Conservation (phyloP, 2,797 vertebrate species). For the Peromyscus nudipes region DNA sequence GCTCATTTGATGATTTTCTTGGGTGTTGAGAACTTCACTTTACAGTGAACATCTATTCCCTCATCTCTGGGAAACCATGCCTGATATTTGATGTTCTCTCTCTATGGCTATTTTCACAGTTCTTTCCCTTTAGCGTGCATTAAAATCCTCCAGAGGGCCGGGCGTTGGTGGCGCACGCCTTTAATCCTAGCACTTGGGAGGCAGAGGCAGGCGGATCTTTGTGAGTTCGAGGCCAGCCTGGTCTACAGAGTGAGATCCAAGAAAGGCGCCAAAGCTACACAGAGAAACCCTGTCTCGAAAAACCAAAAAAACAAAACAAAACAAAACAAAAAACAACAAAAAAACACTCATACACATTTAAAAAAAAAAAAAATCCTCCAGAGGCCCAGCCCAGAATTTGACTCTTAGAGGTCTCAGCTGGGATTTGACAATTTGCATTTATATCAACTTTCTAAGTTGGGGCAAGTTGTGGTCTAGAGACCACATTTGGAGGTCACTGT, state of each 20-base stretch:
- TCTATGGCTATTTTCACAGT: neutral
- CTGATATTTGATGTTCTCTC: neutral
- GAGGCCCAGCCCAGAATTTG: neutral
- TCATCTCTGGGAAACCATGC: neutral
- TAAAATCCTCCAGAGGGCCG: neutral
- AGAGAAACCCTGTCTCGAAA: too few relatives aligned
- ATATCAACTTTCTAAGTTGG: neutral
- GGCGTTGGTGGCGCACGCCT: too few relatives aligned
- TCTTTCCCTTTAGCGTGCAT: neutral
- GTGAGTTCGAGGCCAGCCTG: too few relatives aligned
- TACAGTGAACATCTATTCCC: neutral
- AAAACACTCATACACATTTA: too few relatives aligned
- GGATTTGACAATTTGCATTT: neutral
- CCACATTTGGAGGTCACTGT: neutral
- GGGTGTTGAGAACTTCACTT: neutral
- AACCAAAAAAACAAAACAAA: too few relatives aligned
- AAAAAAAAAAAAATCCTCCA: neutral
- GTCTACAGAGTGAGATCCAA: too few relatives aligned
- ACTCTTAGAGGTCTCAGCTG: neutral
- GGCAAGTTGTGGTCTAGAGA: neutral
- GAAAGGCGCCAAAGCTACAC: too few relatives aligned
- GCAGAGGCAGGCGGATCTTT: too few relatives aligned
- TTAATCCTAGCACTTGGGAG: too few relatives aligned
- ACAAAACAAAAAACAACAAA: too few relatives aligned
- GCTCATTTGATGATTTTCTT: neutral